These are phyloP conservation scores for Mobula birostris DNA, from an alignment of 2,113 vertebrate species.

Conservation along the genomic window DNA sequence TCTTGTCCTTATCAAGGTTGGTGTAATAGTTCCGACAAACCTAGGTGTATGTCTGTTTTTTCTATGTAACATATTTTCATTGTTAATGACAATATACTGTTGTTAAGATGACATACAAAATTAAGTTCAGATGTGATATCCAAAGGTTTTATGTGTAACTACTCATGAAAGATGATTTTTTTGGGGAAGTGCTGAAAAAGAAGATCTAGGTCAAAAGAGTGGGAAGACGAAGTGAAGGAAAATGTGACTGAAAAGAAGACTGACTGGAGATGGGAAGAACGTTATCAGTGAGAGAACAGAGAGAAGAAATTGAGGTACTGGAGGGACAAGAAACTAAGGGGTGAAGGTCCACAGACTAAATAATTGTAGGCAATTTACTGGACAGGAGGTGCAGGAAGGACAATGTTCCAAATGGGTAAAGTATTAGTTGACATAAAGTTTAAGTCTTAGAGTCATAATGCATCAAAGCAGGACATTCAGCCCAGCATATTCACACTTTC, in stretches of 20 bases:
- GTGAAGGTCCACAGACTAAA: neutral
- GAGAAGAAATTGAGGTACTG: neutral
- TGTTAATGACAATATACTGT: no score
- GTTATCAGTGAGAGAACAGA: no score
- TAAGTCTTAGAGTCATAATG: no score
- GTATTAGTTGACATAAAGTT: neutral
- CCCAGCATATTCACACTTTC: no score
- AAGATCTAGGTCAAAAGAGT: neutral
- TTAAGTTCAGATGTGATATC: neutral
- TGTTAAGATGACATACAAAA: neutral
- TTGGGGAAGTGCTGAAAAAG: neutral
- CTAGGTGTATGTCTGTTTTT: neutral
- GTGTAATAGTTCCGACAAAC: neutral
- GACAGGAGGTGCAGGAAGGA: neutral
- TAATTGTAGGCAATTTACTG: neutral
- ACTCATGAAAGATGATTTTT: neutral
- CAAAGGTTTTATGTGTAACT: neutral
- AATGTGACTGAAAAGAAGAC: neutral
- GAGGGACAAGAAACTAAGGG: neutral
- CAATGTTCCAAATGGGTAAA: no score
- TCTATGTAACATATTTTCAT: neutral
- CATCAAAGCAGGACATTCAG: no score
- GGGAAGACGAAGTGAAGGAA: neutral
- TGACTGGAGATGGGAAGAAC: no score
- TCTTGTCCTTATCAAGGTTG: neutral